phyloP scores from a whole-genome alignment of 2,113 vertebrate species.

The Turnix velox region DNA sequence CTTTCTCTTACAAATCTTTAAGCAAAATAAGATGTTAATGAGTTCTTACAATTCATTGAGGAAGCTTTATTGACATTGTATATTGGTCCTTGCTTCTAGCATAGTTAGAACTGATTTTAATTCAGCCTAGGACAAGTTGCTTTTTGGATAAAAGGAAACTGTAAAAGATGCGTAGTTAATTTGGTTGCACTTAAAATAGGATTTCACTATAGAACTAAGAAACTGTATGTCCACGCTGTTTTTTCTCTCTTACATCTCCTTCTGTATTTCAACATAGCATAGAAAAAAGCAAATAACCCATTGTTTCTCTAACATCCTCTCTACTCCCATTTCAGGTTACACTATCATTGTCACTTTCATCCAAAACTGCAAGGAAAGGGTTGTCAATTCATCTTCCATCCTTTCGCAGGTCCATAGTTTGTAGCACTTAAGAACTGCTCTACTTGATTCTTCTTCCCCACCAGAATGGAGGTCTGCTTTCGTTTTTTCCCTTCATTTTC shows the following conservation, averaged over 20 bases:
- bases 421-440: background rate
- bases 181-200: background rate
- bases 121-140: background rate
- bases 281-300: background rate
- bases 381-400: background rate
- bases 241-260: background rate
- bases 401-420: background rate
- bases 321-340: background rate
- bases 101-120: background rate
- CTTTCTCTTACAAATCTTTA: background rate
- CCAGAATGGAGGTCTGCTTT: background rate
- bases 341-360: background rate
- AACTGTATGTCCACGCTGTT: background rate
- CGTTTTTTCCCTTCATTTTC: too few relatives aligned
- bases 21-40: background rate
- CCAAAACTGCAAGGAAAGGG: fast-evolving
- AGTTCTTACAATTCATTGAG: background rate
- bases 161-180: background rate
- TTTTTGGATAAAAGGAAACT: background rate
- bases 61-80: background rate
- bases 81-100: background rate
- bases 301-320: background rate
- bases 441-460: background rate
- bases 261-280: fast-evolving
- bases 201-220: background rate